Evolutionary conservation across 2,888 invertebrate genomes (phyloP), one percentile per base, ranked within the genome.

Genomic region (Mechanitis messenoides): DNA sequence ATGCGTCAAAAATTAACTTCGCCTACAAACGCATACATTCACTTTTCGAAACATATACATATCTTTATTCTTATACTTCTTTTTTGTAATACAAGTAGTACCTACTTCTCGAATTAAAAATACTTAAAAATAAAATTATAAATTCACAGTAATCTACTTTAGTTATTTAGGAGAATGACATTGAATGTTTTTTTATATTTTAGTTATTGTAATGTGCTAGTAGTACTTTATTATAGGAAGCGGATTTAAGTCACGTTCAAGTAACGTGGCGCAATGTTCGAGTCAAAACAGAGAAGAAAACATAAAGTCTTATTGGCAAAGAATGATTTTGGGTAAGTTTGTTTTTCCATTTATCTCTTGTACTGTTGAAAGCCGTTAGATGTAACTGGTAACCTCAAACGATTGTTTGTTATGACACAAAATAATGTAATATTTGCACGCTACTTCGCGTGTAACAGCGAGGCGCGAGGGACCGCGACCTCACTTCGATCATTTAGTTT

Each of bases 341-440:
- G 50, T 50, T 31, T 50, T 50, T 50, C 50, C 31, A 50, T 31
- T 50, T 50, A 50, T 31, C 50, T 31, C 31, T 50, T 31, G 28
- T 28, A 42, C 9, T 3, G 6, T 50, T 50, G 50, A 31, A 50
- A 50, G 28, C 50, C 50, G 50, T 50, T 50, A 50, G 31, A 31
- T 47, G 47, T 50, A 50, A 50, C 50, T 50, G 9, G 28, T 50
- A 50, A 50, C 50, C 50, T 50, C 28, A 50, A 50, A 50, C 50
- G 50, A 31, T 50, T 50, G 50, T 50, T 50, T 50, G 50, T 50
- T 28, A 50, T 50, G 7, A 50, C 50, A 50, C 50, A 50, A 28
- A 31, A 31, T 50, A 50, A 50, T 50, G 50, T 50, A 50, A 50
- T 31, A 50, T 31, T 50, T 50, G 50, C 50, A 31, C 50, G 31